Conservation (phyloP, 30 jellyfish, hydroid and myxozoan genomes). For the Clytia hemisphaerica region DNA sequence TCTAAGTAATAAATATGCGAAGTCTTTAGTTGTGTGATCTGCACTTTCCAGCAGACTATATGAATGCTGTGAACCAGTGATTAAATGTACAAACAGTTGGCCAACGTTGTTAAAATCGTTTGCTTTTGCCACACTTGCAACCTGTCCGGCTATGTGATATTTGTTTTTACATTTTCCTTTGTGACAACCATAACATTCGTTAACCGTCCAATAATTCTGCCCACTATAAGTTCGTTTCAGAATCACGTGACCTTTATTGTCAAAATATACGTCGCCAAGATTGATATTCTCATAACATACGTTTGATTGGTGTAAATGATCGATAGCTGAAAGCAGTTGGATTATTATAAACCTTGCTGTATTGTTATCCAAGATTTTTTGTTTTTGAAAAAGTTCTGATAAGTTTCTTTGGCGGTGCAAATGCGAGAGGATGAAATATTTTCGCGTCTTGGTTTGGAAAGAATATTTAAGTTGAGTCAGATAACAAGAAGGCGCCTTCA, state of each 20-base stretch:
- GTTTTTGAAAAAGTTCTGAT: not conserved
- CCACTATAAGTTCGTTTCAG: constrained; percentile 5
- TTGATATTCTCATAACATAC: constrained; percentile 23
- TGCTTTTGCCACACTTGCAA: no score
- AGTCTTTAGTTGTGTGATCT: no score
- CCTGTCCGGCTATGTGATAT: no score
- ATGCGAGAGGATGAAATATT: constrained; percentile 37
- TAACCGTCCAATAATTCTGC: not conserved
- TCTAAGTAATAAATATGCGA: no score
- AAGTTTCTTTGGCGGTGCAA: constrained; percentile 31
- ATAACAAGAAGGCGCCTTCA: not conserved
- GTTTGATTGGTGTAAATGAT: constrained; percentile 33
- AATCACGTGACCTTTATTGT: constrained; percentile 51
- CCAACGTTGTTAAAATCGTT: no score
- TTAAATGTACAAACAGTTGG: no score
- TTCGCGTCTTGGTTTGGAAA: constrained; percentile 46
- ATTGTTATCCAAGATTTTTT: constrained; percentile 16
- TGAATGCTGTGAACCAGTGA: no score
- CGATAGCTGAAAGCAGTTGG: constrained; percentile 45
- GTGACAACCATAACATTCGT: not conserved
- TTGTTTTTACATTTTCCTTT: not conserved
- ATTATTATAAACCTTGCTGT: constrained; percentile 33
- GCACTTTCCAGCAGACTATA: no score
- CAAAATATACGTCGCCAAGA: constrained; percentile 40
- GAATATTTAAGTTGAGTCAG: constrained; percentile 33